Conservation (phyloP, 2,113 vertebrate genomes). For the Aix galericulata region DNA sequence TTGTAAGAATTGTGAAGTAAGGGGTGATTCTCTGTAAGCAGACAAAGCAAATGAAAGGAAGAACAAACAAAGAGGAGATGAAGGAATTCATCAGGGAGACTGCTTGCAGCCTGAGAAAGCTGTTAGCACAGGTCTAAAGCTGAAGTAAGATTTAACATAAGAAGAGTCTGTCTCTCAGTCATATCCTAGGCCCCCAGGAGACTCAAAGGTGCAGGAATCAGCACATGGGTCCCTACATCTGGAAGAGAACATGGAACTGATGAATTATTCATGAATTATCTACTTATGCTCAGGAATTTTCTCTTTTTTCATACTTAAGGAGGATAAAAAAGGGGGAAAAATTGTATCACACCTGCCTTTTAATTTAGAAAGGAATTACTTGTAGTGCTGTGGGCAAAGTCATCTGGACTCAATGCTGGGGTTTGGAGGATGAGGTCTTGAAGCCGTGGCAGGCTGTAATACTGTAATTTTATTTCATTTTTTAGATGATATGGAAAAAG, state of each 20-base stretch:
- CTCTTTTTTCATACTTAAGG: slow-evolving; percentile 53
- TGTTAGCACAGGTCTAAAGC: not conserved
- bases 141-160: not conserved
- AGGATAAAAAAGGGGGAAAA: not conserved
- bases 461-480: not conserved
- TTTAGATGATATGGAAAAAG: not conserved
- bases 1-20: not conserved
- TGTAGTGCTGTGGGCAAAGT: slow-evolving; percentile 30
- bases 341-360: slow-evolving; percentile 59
- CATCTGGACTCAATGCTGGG: not conserved
- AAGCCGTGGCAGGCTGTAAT: not conserved
- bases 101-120: not conserved
- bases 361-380: slow-evolving; percentile 64
- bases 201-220: slow-evolving; percentile 7
- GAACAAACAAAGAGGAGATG: not conserved
- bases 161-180: not conserved
- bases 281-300: slow-evolving; percentile 61
- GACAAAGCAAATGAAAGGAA: slow-evolving; percentile 28
- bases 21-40: not conserved
- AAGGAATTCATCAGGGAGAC: slow-evolving; percentile 1
- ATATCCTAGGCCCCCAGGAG: slow-evolving; percentile 17
- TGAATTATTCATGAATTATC: slow-evolving; percentile 70
- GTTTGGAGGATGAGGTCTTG: not conserved
- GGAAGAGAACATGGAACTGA: slow-evolving; percentile 33
- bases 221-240: slow-evolving; percentile 54